Base-by-base conservation (phyloP, 1,140 invertebrate species). In the Meteorus sp. region DNA sequence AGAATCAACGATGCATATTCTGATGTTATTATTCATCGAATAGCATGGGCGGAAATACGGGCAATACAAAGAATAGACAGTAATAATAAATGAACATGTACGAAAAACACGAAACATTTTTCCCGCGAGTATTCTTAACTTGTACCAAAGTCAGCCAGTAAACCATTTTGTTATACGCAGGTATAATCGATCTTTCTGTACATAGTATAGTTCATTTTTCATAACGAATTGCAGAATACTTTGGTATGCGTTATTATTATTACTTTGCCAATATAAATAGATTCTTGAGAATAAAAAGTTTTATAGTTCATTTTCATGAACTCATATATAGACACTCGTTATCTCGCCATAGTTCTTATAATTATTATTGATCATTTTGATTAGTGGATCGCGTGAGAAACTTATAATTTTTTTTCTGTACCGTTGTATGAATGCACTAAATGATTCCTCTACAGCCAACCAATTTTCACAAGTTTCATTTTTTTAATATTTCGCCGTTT, bases 141-240 rank as follows among this genome's bases (percentile, higher is more conserved):
- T 53, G 52, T 55, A 61, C 60, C 60, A 61, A 61, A 61, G 60
- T 47, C 54, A 57, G 53, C 55, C 47, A 35, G 54, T 61, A 56
- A 29, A 48, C 44, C 59, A 52, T 35, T 33, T 51, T 33, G 19
- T 56, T 50, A 48, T 55, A 39, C 22, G 23, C 23, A 17, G 35
- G 22, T 57, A 52, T 19, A 52, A 39, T 39, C 13, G 22, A 53
- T 33, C 50, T 39, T 52, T 27, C 47, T 47, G 35, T 41, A 59
- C 31, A 45, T 22, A 20, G 29, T 22, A 7, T 45, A 45, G 6
- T 45, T 22, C 5, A 15, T 45, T 17, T 19, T 15, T 45, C 19
- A 45, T 3, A 7, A 4, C 45, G 15, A 39, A 39, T 15, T 4
- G 15, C 8, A 39, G 15, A 39, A 39, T 39, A n/a, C 35, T n/a